Conservation (phyloP, 2,888 invertebrate genomes). For the Rhimphoctona megacephalus region DNA sequence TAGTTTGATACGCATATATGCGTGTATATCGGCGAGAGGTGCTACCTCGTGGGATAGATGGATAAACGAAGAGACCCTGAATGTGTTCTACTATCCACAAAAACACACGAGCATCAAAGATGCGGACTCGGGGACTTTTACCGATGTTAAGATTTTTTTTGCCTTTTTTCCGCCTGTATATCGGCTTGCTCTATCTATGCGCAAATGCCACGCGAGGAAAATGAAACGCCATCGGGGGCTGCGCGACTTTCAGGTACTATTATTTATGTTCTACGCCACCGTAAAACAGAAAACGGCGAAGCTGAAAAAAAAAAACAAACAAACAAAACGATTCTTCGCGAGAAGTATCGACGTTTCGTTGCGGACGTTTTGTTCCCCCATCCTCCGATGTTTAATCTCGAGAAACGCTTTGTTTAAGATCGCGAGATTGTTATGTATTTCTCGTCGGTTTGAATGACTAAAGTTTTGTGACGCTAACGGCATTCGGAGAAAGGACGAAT, state of each 20-base stretch:
- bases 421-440: slow-evolving; percentile 1
- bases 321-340: background rate
- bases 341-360: slow-evolving; percentile 18
- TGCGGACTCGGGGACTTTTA: slow-evolving; percentile 11
- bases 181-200: background rate
- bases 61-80: slow-evolving; percentile 27
- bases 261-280: slow-evolving; percentile 5
- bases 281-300: slow-evolving; percentile 14
- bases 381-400: slow-evolving; percentile 8
- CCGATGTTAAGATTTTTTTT: background rate
- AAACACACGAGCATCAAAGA: slow-evolving; percentile 15
- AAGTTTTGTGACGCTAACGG: background rate
- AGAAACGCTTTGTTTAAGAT: slow-evolving; percentile 26
- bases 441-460: slow-evolving; percentile 1
- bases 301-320: background rate
- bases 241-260: slow-evolving; percentile 8
- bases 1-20: background rate
- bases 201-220: slow-evolving; percentile 16
- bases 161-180: background rate
- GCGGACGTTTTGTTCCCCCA: background rate
- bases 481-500: background rate
- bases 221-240: slow-evolving; percentile 20
- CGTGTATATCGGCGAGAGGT: slow-evolving; percentile 5
- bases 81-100: slow-evolving; percentile 7
- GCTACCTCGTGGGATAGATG: slow-evolving; percentile 39